Evolutionary conservation across 2,113 vertebrate species (phyloP), one percentile per base, ranked within the genome.

Genomic region (Paramormyrops kingsleyae): DNA sequence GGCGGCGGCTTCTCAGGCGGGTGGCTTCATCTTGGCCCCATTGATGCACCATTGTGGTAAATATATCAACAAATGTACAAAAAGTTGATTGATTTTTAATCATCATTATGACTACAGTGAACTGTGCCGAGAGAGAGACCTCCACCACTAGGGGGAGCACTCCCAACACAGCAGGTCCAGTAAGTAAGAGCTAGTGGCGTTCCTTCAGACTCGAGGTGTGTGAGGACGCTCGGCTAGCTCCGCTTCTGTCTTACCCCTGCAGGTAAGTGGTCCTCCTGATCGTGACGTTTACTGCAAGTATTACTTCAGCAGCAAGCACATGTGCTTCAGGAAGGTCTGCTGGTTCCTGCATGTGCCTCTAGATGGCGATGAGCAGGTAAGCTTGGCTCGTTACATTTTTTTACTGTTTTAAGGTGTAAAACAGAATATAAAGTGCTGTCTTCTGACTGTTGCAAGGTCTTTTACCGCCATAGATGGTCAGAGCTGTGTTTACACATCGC

Each of bases 361-460:
- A 85, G 92, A 96, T 86, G 95, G 95, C 0, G 96, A 99, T 92
- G 98, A 99, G 93, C 98, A 97, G 97, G 98, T 99, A 96, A 91
- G 9, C 49, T 59, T 74, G 31, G n/a, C 42, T 62, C 47, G 15
- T 8, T 19, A 84, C 83, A n/a, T 46, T 21, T 47, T 47, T 84
- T 56, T 49, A 53, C n/a, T n/a, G 24, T 49, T n/a, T 46, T 24
- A 53, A 42, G 9, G n/a, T 66, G n/a, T 66, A 27, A n/a, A 27
- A 66, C 59, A 27, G 62, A 53, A 53, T 5, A 21, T 53, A 53
- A 53, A 56, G 52, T 21, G 52, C 52, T 53, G 52, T 53, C 15
- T 53, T 19, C 4, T 53, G 52, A 53, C 8, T 8, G 24, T 27
- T 31, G n/a, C 62, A 27, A 27, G 62, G 62, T 27, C n/a, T 66